Base-by-base conservation (phyloP, 2,888 invertebrate genomes). In the Ectobius pallidus region DNA sequence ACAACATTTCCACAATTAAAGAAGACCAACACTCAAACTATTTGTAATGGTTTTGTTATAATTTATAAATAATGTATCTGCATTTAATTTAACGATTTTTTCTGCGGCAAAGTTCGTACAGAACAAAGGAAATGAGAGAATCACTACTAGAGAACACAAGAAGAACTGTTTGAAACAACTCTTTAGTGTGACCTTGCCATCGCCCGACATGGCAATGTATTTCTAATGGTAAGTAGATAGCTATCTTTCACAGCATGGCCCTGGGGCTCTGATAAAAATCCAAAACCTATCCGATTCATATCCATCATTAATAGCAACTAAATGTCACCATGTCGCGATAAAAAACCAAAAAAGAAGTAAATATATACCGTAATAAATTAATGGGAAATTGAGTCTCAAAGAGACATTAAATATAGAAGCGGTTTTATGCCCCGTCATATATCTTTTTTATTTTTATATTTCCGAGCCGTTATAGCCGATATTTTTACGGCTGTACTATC, bases 401-500 rank as follows among this genome's bases (percentile, higher is more conserved):
- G 27, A 62, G 69, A 69, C 62, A 72, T 69, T 69, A 72, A 72
- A 72, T 72, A 72, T 46, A 72, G 49, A 32, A 62, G 46, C 42
- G 30, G 63, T 61, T 69, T 68, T 69, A 72, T 58, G 69, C 42
- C 32, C 49, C 46, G 44, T 46, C 69, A 69, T 61, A 62, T 69
- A 69, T 72, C 72, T 69, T 72, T 46, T 65, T 42, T 58, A 30
- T 42, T 55, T 42, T 72, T 58, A 61, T 44, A 58, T 55, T 69
- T 71, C 65, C 44, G 25, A 65, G 42, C 46, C 44, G 27, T 46
- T 44, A 68, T 44, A 30, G 62, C 18, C 22, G 70, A 63, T 70
- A 73, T 70, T 70, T 73, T 70, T 73, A 70, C 70, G 70, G 69
- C 18, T 44, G 30, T 20, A n/a, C 18, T 49, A 70, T 65, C 73